Evolutionary conservation across 2,888 invertebrate genomes (phyloP).

Genomic region (Apamea anceps): DNA sequence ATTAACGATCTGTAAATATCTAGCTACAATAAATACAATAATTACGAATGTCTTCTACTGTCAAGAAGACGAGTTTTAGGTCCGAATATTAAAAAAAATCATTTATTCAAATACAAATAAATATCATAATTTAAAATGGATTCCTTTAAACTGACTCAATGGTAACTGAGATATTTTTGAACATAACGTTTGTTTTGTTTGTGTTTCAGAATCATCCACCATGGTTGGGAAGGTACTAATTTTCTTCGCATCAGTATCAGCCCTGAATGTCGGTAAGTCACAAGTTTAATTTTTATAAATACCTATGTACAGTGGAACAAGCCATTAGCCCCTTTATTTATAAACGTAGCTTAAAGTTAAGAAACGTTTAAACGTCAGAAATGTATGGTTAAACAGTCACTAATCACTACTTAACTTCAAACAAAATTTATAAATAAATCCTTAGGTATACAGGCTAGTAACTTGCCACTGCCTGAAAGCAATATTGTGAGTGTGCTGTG

Average conservation of each 20-base stretch:
- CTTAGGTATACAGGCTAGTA: background rate
- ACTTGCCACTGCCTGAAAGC: background rate
- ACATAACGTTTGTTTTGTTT: slow-evolving; percentile 40
- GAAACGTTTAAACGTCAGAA: too few relatives aligned
- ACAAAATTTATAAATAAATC: too few relatives aligned
- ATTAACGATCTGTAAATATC: background rate
- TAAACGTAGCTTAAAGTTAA: too few relatives aligned
- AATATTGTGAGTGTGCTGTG: background rate
- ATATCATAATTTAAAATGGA: background rate
- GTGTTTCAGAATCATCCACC: slow-evolving; percentile 77
- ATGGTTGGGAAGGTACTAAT: slow-evolving; percentile 77
- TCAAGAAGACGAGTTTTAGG: background rate
- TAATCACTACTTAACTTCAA: too few relatives aligned
- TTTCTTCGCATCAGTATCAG: slow-evolving; percentile 76
- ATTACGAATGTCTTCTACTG: background rate
- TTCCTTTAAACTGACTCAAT: background rate
- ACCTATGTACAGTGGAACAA: background rate
- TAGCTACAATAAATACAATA: background rate
- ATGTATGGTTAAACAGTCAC: too few relatives aligned
- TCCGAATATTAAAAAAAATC: background rate
- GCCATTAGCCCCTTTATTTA: background rate
- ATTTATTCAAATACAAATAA: too few relatives aligned
- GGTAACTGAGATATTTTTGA: background rate
- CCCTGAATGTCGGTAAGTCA: slow-evolving; percentile 79
- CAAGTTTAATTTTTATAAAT: background rate